Conservation (phyloP, 64 coral and sea anemone genomes). For the Stylophora pistillata region DNA sequence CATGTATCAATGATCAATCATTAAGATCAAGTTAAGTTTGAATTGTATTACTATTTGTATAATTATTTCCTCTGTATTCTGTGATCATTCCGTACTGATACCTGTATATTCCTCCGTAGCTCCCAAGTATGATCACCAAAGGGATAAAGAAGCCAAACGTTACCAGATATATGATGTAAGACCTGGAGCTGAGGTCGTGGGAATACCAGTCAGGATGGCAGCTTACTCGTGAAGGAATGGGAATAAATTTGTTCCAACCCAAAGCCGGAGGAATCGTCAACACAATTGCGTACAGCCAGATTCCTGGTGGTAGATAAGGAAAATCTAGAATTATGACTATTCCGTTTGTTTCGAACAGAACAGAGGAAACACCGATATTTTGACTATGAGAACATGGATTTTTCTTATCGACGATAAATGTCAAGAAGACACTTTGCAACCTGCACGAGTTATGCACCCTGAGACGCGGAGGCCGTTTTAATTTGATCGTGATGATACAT, state of each 20-base stretch:
- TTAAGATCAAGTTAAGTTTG: too few species aligned
- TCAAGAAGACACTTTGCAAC: too few species aligned
- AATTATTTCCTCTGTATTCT: background rate
- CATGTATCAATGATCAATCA: too few species aligned
- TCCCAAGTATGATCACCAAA: conserved; percentile 14
- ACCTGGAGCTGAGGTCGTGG: conserved; percentile 7
- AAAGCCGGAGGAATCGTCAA: conserved; percentile 67
- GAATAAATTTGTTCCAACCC: conserved; percentile 82
- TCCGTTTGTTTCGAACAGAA: too few species aligned
- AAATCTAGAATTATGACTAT: too few species aligned
- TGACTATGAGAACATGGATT: too few species aligned
- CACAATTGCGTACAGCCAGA: conserved; percentile 44
- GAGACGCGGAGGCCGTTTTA: too few species aligned
- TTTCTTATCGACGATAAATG: too few species aligned
- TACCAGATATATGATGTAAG: conserved; percentile 60
- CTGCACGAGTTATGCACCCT: too few species aligned
- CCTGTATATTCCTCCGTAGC: conserved; percentile 65
- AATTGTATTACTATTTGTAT: too few species aligned
- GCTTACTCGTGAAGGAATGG: conserved; percentile 64
- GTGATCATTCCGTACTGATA: background rate
- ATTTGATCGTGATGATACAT: too few species aligned
- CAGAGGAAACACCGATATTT: too few species aligned
- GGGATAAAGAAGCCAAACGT: conserved; percentile 73
- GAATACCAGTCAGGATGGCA: conserved; percentile 90
- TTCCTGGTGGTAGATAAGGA: background rate